Percentiles rank a stretch among this genome's conserved stretches.
Evolutionary conservation across 2,888 invertebrate genomes (phyloP).

Genomic region (Trilocha varians): DNA sequence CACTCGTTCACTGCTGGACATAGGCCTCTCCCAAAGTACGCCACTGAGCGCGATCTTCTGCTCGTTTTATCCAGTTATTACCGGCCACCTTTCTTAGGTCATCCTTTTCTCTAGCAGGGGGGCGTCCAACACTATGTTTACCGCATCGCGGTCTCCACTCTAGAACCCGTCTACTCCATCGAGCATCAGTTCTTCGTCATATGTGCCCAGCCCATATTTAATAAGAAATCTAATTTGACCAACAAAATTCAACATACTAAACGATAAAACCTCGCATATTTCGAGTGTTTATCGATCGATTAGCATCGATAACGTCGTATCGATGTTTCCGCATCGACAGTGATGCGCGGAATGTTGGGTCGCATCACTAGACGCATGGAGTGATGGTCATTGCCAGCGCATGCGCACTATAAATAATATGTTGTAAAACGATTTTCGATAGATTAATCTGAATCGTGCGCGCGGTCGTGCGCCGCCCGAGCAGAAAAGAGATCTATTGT

Average conservation of each 20-base stretch:
- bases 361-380: conserved; percentile 64
- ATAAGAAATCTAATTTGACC: too few species aligned
- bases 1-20: too few species aligned
- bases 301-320: conserved; percentile 28
- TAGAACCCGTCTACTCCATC: too few species aligned
- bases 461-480: conserved; percentile 67
- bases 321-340: conserved; percentile 42
- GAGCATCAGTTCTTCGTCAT: too few species aligned
- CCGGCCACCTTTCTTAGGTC: too few species aligned
- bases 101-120: too few species aligned
- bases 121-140: too few species aligned
- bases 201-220: too few species aligned
- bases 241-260: neutral
- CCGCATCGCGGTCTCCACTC: too few species aligned
- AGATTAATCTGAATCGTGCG: conserved; percentile 74
- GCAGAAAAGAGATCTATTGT: conserved; percentile 66
- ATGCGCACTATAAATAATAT: conserved; percentile 74
- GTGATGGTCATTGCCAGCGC: conserved; percentile 72
- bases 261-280: neutral
- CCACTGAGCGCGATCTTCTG: too few species aligned
- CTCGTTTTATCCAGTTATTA: too few species aligned
- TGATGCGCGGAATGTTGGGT: conserved; percentile 23
- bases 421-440: conserved; percentile 75
- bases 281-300: conserved; percentile 16
- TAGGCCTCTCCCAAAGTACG: too few species aligned